Evolutionary conservation across 2,113 vertebrate species (phyloP), one percentile per base, ranked within the genome.

Genomic region (Seriola quinqueradiata): DNA sequence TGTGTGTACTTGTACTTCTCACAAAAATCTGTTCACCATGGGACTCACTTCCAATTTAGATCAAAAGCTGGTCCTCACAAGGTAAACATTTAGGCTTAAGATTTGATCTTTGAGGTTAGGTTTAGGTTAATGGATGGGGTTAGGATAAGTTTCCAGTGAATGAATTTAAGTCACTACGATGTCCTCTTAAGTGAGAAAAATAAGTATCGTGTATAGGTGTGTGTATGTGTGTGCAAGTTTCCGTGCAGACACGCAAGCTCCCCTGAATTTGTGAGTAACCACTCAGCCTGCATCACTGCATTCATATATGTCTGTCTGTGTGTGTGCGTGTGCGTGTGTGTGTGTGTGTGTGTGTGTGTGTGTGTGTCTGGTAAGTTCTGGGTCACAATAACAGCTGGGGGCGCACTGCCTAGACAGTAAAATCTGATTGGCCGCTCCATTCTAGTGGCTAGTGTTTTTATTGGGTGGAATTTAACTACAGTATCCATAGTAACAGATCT

Each of bases 381-480:
- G 91, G 92, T 92, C 89, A 92, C 81, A 91, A 92, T 92, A 93
- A 92, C 91, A 90, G 89, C 94, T 93, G 90, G 85, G 88, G 92
- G 90, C 86, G 32, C 77, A 23, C 57, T 71, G 83, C 77, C 88
- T 61, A 92, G 89, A 88, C 92, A 82, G 77, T 87, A 14, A 66
- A 63, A 50, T 85, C 21, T 86, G 81, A 95, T 93, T 95, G 90
- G 92, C 70, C 25, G 28, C 44, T 58, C 46, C 65, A 40, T 25
- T 78, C 48, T 60, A 10, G 46, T 4, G 13, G 19, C 83, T 64
- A 28, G 67, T 32, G 42, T 58, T 58, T 32, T 10, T 50, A 90
- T 77, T 92, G 92, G 92, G 86, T 82, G 75, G 28, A 75, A 44
- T 91, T 84, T 87, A 89, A 84, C 87, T 87, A 83, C 76, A 93